phyloP scores from a whole-genome alignment of 2,113 vertebrate species.

The Heterotis niloticus region DNA sequence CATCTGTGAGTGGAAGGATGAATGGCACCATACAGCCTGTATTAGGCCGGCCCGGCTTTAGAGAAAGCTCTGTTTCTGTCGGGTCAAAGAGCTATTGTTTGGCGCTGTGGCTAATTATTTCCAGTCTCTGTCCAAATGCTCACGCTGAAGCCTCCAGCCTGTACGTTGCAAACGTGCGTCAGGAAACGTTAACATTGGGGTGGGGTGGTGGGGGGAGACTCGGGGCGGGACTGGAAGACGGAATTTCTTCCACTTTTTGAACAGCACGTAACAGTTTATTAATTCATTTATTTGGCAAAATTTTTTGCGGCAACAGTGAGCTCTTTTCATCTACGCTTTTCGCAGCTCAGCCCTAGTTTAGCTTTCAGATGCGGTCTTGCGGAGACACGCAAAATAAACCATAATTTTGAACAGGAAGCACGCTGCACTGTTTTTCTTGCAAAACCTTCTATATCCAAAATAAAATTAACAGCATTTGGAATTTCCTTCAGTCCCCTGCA shows the following conservation, averaged over 20 bases:
- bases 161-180: neutral
- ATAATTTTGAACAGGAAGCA: no score
- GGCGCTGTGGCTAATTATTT: conserved; percentile 24
- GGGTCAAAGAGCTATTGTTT: conserved; percentile 32
- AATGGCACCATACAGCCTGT: conserved; percentile 20
- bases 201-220: neutral
- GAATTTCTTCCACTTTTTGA: no score
- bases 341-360: neutral
- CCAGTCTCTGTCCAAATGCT: conserved; percentile 21
- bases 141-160: neutral
- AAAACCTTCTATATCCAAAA: no score
- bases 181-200: neutral
- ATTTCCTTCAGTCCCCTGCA: no score
- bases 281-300: no score
- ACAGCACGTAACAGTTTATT: no score
- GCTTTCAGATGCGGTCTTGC: neutral
- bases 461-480: no score
- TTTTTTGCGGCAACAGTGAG: neutral
- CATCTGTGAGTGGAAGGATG: conserved; percentile 20
- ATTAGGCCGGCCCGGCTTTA: conserved; percentile 16
- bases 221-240: neutral
- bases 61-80: conserved; percentile 28
- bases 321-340: neutral
- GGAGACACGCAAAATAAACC: neutral
- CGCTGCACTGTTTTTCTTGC: no score